phyloP scores from a whole-genome alignment of 2,113 vertebrate species.

The Corvus cornix region DNA sequence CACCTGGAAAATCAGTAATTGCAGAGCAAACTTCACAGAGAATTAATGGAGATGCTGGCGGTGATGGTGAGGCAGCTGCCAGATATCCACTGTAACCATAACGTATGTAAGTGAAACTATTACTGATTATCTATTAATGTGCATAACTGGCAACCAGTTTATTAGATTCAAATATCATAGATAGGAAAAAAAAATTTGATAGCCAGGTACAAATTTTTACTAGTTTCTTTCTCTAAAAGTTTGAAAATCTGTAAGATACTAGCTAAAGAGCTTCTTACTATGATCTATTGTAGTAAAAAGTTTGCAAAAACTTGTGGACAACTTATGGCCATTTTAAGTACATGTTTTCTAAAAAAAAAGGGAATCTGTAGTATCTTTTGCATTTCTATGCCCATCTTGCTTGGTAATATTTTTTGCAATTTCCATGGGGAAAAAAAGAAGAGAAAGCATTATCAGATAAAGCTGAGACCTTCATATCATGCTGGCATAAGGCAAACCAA shows the following conservation, averaged over 20 bases:
- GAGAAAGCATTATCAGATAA: fast-evolving
- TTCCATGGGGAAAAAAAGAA: neutral
- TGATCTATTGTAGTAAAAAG: neutral
- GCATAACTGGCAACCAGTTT: neutral
- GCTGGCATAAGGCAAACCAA: neutral
- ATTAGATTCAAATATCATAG: neutral
- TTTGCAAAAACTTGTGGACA: neutral
- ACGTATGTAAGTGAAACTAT: neutral
- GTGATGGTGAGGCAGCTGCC: neutral
- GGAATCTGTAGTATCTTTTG: neutral
- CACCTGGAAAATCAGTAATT: neutral
- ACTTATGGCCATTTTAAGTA: neutral
- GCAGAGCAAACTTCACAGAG: neutral
- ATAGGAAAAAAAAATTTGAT: neutral
- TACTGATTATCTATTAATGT: neutral
- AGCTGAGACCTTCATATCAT: neutral
- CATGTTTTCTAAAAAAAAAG: neutral
- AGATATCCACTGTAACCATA: neutral
- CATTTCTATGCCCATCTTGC: neutral
- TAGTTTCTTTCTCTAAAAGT: neutral
- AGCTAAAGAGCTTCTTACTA: neutral
- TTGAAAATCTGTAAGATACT: neutral
- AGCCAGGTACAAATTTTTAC: neutral
- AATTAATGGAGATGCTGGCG: fast-evolving
- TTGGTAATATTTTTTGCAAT: neutral